Percentiles rank a stretch among this genome's conserved stretches.
phyloP scores from a whole-genome alignment of 2,888 invertebrate species.

The Ommatoiulus sabulosus region DNA sequence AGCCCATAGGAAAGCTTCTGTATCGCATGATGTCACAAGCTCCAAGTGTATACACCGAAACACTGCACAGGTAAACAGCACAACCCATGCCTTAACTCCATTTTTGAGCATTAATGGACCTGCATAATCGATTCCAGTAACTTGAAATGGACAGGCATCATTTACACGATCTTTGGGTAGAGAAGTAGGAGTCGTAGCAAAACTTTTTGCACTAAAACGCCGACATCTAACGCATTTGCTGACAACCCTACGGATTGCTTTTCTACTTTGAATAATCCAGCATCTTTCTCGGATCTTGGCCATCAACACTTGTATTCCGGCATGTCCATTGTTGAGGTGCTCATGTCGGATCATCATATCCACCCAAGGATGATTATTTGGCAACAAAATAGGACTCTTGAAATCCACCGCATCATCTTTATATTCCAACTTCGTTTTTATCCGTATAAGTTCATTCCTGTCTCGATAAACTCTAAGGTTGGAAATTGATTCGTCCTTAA shows the following conservation, averaged over 20 bases:
- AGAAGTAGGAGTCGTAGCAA: not conserved
- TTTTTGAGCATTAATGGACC: not conserved
- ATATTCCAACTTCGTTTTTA: not conserved
- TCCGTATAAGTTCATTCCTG: not conserved
- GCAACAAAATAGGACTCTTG: not conserved
- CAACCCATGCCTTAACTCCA: not conserved
- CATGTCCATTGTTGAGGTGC: not conserved
- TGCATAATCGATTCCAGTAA: not conserved
- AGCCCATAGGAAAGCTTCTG: too few species aligned
- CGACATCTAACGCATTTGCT: not conserved
- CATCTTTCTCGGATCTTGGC: not conserved
- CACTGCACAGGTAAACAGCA: not conserved
- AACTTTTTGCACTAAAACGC: not conserved
- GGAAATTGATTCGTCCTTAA: not conserved
- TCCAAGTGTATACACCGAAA: not conserved
- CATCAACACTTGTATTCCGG: not conserved
- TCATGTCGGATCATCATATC: not conserved
- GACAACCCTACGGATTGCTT: not conserved
- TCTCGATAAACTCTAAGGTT: not conserved
- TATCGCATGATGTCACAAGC: not conserved
- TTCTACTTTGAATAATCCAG: not conserved
- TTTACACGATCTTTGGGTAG: not conserved
- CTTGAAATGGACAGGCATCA: not conserved
- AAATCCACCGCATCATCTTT: not conserved
- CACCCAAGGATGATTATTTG: not conserved